These are phyloP conservation scores for Papilio polyxenes DNA, from an alignment of 1,140 invertebrate species.

Conservation along the genomic window DNA sequence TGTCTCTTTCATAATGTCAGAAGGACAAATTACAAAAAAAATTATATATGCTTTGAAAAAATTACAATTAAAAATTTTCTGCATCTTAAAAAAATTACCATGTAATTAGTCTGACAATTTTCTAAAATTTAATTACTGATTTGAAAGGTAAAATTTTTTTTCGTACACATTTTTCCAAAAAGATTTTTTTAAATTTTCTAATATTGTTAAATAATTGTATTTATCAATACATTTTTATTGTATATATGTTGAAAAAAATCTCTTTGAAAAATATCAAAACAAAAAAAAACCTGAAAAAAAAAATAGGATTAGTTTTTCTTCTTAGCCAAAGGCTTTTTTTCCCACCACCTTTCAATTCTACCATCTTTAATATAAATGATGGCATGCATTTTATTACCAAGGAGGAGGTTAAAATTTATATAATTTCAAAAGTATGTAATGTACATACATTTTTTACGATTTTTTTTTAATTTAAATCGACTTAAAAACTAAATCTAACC, in stretches of 20 bases:
- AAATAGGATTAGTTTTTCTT: constrained; percentile 10
- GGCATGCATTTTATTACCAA: constrained; percentile 38
- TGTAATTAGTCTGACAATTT: background rate
- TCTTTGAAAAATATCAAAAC: background rate
- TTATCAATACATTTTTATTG: background rate
- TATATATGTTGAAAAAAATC: background rate
- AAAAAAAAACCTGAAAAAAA: constrained; percentile 38
- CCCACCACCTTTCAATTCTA: constrained; percentile 44
- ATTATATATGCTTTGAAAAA: background rate
- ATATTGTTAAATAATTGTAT: background rate
- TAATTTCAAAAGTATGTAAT: constrained; percentile 27
- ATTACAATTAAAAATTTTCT: background rate
- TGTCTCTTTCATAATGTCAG: background rate
- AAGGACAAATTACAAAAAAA: background rate
- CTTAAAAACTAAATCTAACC: constrained; percentile 67
- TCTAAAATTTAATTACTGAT: background rate
- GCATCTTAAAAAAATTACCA: background rate
- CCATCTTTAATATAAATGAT: constrained; percentile 34
- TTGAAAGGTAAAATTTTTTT: background rate
- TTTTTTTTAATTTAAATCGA: background rate
- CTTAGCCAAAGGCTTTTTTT: constrained; percentile 10
- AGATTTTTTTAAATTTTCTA: background rate
- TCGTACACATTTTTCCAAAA: background rate
- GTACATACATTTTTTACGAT: background rate
- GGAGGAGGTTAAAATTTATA: constrained; percentile 23